Evolutionary conservation across 1,140 invertebrate species (phyloP).

Genomic region (Drosophila bifasciata): DNA sequence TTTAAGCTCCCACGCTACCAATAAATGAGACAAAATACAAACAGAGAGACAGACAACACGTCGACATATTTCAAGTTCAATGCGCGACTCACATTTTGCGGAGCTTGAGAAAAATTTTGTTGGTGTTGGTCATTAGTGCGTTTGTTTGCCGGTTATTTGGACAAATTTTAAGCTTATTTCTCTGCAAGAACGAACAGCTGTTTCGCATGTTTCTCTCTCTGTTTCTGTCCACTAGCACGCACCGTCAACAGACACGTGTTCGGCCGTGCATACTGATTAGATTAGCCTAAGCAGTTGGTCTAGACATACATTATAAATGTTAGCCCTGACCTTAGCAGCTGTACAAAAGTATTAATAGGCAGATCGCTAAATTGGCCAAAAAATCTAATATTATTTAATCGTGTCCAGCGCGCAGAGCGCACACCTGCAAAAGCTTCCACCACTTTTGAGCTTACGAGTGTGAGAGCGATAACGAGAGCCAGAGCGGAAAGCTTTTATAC

Average conservation of each 20-base stretch:
- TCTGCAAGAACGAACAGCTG: conserved; percentile 23
- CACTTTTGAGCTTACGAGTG: conserved; percentile 9
- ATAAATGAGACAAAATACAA: neutral
- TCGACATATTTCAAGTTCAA: conserved; percentile 46
- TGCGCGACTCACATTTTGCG: conserved; percentile 18
- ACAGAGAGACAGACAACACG: conserved; percentile 1
- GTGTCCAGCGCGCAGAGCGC: neutral
- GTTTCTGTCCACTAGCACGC: conserved; percentile 22
- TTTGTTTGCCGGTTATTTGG: conserved; percentile 45
- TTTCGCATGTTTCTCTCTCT: conserved; percentile 14
- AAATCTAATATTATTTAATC: conserved; percentile 28
- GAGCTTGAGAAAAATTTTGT: conserved; percentile 15
- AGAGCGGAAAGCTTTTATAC: conserved; percentile 16
- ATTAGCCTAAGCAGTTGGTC: conserved; percentile 34
- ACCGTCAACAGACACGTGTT: neutral
- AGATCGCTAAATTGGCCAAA: conserved; percentile 18
- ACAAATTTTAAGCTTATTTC: conserved; percentile 6
- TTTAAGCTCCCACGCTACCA: conserved; percentile 17
- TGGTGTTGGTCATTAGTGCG: conserved; percentile 3
- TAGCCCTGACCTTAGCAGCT: conserved; percentile 51
- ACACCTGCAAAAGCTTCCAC: conserved; percentile 40
- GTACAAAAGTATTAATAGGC: conserved; percentile 9
- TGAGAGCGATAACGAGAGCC: conserved; percentile 5
- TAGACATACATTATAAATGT: conserved; percentile 22
- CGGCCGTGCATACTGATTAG: conserved; percentile 9